These are phyloP conservation scores for Drosophila tanythrix DNA, from an alignment of 2,888 invertebrate genomes.

Conservation along the genomic window DNA sequence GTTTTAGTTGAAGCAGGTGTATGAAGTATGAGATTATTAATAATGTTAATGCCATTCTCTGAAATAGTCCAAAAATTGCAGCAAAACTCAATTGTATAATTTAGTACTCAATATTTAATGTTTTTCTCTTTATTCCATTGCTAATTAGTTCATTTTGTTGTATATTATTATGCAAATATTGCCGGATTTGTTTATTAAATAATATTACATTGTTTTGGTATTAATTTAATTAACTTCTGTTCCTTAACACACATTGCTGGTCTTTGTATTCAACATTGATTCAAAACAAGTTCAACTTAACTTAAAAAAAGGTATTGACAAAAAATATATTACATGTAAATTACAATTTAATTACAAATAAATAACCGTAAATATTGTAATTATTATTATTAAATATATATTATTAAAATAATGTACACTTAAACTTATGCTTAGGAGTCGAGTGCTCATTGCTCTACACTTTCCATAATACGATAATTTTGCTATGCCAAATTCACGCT, in stretches of 20 bases:
- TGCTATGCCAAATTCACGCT: constrained; percentile 45
- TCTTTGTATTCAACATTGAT: constrained; percentile 42
- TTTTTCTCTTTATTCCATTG: constrained; percentile 62
- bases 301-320: constrained; percentile 38
- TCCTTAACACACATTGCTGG: constrained; percentile 56
- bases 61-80: background rate
- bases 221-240: constrained; percentile 49
- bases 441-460: constrained; percentile 61
- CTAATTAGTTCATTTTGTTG: constrained; percentile 53
- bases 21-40: background rate
- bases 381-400: constrained; percentile 31
- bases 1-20: background rate
- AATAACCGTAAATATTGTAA: constrained; percentile 66
- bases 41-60: background rate
- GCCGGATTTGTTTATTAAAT: constrained; percentile 56
- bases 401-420: constrained; percentile 54
- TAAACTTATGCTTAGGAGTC: constrained; percentile 60
- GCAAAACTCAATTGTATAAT: background rate
- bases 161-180: constrained; percentile 73
- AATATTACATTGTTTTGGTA: constrained; percentile 35
- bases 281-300: constrained; percentile 56
- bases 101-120: constrained; percentile 30
- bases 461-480: constrained; percentile 35
- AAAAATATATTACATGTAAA: constrained; percentile 62
- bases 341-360: constrained; percentile 72